Evolutionary conservation across 1,140 invertebrate species (phyloP), one percentile per base, ranked within the genome.

Genomic region (Aleiodes sp.): DNA sequence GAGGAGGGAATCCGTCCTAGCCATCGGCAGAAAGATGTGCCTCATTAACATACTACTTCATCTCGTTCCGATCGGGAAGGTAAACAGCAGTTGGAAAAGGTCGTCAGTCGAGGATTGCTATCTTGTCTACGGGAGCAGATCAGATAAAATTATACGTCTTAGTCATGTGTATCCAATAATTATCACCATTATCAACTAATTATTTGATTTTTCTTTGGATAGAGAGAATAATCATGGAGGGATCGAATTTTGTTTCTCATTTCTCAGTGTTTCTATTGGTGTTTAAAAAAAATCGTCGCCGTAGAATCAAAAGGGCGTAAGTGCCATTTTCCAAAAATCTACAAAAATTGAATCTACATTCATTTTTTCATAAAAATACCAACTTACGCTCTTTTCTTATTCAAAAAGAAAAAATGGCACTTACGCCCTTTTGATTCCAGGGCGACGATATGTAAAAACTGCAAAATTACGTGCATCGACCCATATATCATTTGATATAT

Each of bases 11-110:
- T 37, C 61, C 14, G 14, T 28, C 41, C 63, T 52, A 52, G 46
- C 46, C 46, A 52, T 21, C 26, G 46, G 46, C 46, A n/a, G n/a
- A n/a, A n/a, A n/a, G 9, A 52, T 70, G 70, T 76, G 76, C 69
- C 76, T 78, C 76, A 78, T 78, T 78, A 78, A 76, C 77, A 78
- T 78, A 78, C 67, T 76, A 78, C 74, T 74, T 70, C 33, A 12
- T 75, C 70, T 64, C 70, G 64, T 62, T 65, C 73, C 69, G 70
- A 52, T 52, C 46, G 46, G 19, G 21, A 52, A 52, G 19, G 26
- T 52, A 52, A 52, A 52, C 46, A 52, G 4, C 12, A 21, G n/a
- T 43, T 2, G 39, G n/a, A 43, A 43, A 43, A 16, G 39, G n/a
- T 43, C n/a, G 6, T 43, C 39, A 21, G 19, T 52, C 46, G 9